These are phyloP conservation scores for Creontiades dilutus DNA, from an alignment of 2,888 invertebrate genomes.

Conservation along the genomic window DNA sequence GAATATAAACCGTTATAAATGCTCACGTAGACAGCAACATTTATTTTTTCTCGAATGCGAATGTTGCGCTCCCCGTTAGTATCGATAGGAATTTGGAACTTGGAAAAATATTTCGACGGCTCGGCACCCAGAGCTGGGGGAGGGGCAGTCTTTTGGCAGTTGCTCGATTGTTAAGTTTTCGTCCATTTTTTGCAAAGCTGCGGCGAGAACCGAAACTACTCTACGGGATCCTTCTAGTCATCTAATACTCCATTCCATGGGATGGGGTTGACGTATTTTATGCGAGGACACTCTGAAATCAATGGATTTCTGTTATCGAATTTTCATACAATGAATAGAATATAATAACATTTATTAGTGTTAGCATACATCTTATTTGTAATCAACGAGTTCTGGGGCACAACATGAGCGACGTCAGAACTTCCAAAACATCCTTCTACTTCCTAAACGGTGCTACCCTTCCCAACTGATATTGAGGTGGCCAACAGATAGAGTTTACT, in stretches of 20 bases:
- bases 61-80: slow-evolving; percentile 30
- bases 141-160: neutral
- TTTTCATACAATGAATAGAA: too few relatives aligned
- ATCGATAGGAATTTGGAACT: slow-evolving; percentile 45
- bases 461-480: too few relatives aligned
- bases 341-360: too few relatives aligned
- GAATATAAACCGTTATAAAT: neutral
- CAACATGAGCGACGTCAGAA: too few relatives aligned
- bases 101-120: slow-evolving; percentile 28
- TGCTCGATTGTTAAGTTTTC: neutral
- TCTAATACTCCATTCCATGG: slow-evolving; percentile 56
- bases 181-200: slow-evolving; percentile 14
- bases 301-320: too few relatives aligned
- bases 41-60: slow-evolving; percentile 27
- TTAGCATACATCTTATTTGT: too few relatives aligned
- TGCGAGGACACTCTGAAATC: slow-evolving; percentile 46
- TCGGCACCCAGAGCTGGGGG: neutral
- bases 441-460: too few relatives aligned
- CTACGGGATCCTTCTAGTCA: slow-evolving; percentile 40
- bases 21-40: slow-evolving; percentile 32
- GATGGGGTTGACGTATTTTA: slow-evolving; percentile 50
- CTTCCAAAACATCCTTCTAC: too few relatives aligned
- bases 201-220: slow-evolving; percentile 11
- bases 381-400: too few relatives aligned
- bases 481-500: too few relatives aligned